A percentile compares a stretch with the other conserved stretches of the same genome.
Conservation (phyloP, 2,797 vertebrate species). For the Bradypodion ventrale region DNA sequence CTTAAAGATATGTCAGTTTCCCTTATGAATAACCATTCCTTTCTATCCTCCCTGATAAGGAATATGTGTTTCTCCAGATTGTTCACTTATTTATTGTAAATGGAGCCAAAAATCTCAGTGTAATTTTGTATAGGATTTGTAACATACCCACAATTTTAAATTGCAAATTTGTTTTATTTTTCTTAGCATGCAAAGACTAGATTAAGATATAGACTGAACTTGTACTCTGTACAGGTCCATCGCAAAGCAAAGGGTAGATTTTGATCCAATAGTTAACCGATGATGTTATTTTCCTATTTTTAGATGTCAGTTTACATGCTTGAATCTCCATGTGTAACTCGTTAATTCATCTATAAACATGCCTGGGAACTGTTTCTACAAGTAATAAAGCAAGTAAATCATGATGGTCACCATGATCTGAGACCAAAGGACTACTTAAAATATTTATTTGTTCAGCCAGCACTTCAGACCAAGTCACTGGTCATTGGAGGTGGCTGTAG, state of each 20-base stretch:
- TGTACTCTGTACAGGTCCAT: background rate
- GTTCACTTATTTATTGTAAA: background rate
- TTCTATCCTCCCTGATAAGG: too few relatives aligned
- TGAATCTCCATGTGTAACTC: background rate
- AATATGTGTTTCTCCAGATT: background rate
- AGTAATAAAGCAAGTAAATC: background rate
- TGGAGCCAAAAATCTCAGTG: background rate
- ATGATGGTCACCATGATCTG: background rate
- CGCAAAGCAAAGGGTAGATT: background rate
- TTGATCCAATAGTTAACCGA: background rate
- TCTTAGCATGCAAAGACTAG: background rate
- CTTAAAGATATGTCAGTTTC: conserved; percentile 13
- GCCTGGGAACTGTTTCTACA: background rate
- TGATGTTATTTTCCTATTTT: background rate
- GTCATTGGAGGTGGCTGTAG: background rate
- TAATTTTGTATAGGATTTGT: background rate
- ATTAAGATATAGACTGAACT: background rate
- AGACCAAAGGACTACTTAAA: background rate
- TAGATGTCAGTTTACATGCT: background rate
- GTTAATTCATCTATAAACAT: background rate
- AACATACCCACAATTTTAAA: background rate
- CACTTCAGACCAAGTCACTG: background rate
- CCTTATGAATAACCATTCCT: background rate
- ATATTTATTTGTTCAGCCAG: background rate
- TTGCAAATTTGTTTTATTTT: background rate